Percentiles rank a stretch among this genome's conserved stretches.
Evolutionary conservation across 2,113 vertebrate genomes (phyloP).

Genomic region (Cyanistes caeruleus): DNA sequence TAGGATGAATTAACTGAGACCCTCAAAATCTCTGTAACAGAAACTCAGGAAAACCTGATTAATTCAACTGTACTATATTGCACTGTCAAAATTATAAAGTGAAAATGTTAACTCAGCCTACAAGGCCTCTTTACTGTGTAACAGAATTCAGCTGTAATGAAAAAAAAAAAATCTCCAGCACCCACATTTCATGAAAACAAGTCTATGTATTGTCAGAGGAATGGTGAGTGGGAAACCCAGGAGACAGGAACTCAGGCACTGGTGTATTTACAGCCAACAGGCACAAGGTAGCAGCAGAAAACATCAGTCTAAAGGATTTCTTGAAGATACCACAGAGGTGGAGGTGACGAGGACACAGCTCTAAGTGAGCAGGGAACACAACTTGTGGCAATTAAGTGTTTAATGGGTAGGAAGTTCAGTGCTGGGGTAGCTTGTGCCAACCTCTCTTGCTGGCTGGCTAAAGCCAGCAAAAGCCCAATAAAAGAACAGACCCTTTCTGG

Average conservation of each 20-base stretch:
- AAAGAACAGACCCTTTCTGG: background rate
- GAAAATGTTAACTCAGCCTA: conserved; percentile 22
- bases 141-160: conserved; percentile 1
- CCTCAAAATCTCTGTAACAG: background rate
- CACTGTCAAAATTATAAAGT: conserved; percentile 15
- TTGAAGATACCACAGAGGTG: background rate
- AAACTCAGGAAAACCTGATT: background rate
- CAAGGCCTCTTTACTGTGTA: background rate
- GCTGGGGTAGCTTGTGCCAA: background rate
- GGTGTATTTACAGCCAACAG: background rate
- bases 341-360: background rate
- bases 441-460: background rate
- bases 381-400: background rate
- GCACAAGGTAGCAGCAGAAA: conserved; percentile 43
- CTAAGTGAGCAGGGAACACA: background rate
- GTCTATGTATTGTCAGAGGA: background rate
- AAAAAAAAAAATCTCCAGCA: background rate
- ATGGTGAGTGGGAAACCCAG: background rate
- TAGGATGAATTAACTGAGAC: background rate
- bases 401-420: background rate
- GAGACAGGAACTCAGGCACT: rapidly evolving
- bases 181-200: background rate
- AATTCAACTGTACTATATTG: background rate
- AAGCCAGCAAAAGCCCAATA: background rate
- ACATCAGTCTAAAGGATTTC: background rate